A percentile compares a stretch with the other conserved stretches of the same genome.
Conservation (phyloP, 1,140 invertebrate genomes). For the Paralvinella palmiformis region DNA sequence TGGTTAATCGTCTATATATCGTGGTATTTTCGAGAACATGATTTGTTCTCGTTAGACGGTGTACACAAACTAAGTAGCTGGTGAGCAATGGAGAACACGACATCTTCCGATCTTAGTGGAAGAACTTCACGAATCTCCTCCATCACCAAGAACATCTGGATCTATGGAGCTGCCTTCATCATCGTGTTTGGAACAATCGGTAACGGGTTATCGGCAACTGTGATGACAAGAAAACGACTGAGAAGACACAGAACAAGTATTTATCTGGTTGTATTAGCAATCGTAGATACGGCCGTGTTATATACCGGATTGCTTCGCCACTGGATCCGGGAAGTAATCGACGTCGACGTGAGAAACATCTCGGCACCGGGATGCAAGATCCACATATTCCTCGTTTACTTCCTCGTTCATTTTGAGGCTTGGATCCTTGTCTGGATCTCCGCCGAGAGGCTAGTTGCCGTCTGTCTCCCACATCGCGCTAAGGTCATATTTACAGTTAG, state of each 20-base stretch:
- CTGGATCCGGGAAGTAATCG: conserved; percentile 33
- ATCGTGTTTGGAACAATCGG: conserved; percentile 39
- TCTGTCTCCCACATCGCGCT: conserved; percentile 17
- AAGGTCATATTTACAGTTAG: not conserved
- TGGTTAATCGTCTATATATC: too few relatives aligned
- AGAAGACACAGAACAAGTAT: conserved; percentile 37
- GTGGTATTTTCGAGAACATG: too few relatives aligned
- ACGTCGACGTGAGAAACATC: not conserved
- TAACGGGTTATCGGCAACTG: conserved; percentile 34
- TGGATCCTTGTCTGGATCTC: conserved; percentile 26
- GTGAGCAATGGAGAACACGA: too few relatives aligned
- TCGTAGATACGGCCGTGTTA: conserved; percentile 43
- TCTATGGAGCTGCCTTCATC: conserved; percentile 32
- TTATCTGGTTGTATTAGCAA: conserved; percentile 41
- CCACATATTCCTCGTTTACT: conserved; percentile 12
- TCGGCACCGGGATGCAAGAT: conserved; percentile 4
- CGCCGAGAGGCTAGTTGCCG: conserved; percentile 25
- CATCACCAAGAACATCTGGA: too few relatives aligned
- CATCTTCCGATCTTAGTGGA: too few relatives aligned
- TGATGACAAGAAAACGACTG: conserved; percentile 38
- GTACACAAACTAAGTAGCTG: too few relatives aligned
- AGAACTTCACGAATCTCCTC: too few relatives aligned
- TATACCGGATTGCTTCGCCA: conserved; percentile 39
- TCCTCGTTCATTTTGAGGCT: not conserved
- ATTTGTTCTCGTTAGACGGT: too few relatives aligned